Evolutionary conservation across 2,797 vertebrate genomes (phyloP).

Genomic region (Gymnoscopelus microlampas): DNA sequence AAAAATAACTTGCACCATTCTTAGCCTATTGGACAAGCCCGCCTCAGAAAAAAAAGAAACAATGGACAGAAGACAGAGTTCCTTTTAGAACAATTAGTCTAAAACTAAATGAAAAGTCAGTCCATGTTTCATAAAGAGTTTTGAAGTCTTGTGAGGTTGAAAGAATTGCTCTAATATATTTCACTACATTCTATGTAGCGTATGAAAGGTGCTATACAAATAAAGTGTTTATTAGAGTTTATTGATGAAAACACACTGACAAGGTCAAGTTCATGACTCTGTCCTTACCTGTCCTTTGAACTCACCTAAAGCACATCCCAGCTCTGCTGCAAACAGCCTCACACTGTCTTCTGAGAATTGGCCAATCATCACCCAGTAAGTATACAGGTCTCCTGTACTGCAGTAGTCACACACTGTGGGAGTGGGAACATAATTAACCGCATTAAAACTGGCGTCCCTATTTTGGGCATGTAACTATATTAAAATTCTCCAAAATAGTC

Average conservation of each 20-base stretch:
- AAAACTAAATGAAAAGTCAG: too few relatives aligned
- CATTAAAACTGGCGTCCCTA: slow-evolving; percentile 32
- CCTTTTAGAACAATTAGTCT: too few relatives aligned
- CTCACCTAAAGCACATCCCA: slow-evolving; percentile 90
- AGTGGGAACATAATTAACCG: not conserved
- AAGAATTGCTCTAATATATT: too few relatives aligned
- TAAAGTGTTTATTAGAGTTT: too few relatives aligned
- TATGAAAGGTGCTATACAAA: too few relatives aligned
- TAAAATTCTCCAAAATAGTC: too few relatives aligned
- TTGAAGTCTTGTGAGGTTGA: too few relatives aligned
- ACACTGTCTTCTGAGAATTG: slow-evolving; percentile 83
- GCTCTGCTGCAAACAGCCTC: slow-evolving; percentile 87
- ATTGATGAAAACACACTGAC: too few relatives aligned
- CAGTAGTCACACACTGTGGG: slow-evolving; percentile 90
- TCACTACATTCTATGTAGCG: too few relatives aligned
- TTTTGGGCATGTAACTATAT: too few relatives aligned
- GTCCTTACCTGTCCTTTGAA: slow-evolving; percentile 26
- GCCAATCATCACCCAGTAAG: slow-evolving; percentile 87
- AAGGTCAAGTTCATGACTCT: not conserved
- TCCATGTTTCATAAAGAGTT: too few relatives aligned
- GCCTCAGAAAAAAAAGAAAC: not conserved
- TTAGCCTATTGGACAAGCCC: slow-evolving; percentile 14
- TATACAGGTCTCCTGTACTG: slow-evolving; percentile 88
- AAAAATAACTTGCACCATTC: not conserved
- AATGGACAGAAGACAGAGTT: too few relatives aligned